Conservation (phyloP, 92 coral and sea anemone genomes). For the Micromussa lordhowensis region DNA sequence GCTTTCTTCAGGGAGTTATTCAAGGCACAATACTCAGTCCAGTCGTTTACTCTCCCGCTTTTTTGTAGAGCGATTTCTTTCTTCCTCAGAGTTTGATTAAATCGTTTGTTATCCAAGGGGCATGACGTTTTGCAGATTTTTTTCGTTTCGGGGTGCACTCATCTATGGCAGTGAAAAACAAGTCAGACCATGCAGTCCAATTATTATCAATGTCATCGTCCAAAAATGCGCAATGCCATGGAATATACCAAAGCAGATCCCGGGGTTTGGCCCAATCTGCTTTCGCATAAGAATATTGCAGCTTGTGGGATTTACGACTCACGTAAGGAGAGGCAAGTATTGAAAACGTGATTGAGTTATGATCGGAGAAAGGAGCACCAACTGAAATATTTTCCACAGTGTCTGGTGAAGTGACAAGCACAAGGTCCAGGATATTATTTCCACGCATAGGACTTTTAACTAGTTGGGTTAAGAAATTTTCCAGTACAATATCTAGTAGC, state of each 20-base stretch:
- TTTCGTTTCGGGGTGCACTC: conserved; percentile 7
- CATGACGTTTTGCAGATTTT: neutral
- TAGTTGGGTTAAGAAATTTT: neutral
- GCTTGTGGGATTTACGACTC: neutral
- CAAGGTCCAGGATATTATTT: neutral
- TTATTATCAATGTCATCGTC: conserved; percentile 12
- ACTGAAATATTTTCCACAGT: neutral
- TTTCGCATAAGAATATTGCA: neutral
- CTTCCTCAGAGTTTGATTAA: neutral
- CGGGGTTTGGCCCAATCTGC: neutral
- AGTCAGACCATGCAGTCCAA: conserved; percentile 20
- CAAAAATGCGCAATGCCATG: conserved; percentile 2
- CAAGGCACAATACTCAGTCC: conserved; percentile 5
- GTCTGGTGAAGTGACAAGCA: neutral
- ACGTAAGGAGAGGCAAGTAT: neutral
- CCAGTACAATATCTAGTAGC: neutral
- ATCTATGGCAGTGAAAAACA: conserved; percentile 13
- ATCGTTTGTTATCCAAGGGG: conserved; percentile 8
- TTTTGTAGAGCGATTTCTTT: conserved; percentile 15
- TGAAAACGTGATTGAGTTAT: neutral
- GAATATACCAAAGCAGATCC: conserved; percentile 4
- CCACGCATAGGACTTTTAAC: neutral
- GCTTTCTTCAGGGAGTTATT: no score
- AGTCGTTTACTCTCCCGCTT: conserved; percentile 31
- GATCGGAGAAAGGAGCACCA: neutral